phyloP scores from a whole-genome alignment of 2,888 invertebrate species.

The Tanaodytes sp. region DNA sequence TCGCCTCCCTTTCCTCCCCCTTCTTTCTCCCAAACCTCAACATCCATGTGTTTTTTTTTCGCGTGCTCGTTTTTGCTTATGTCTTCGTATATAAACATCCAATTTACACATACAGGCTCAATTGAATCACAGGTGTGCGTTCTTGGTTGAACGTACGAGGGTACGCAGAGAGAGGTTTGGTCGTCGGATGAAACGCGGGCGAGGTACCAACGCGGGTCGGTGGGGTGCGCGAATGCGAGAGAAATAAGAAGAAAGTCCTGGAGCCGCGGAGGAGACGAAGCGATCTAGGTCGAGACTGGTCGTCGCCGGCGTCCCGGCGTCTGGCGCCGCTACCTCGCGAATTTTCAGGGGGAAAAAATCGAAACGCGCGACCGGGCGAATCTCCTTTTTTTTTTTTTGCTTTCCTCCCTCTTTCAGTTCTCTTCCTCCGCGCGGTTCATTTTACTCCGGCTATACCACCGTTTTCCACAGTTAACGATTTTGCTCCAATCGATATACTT shows the following conservation, averaged over 20 bases:
- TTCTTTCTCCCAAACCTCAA: too few relatives aligned
- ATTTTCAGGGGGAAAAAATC: constrained; percentile 51
- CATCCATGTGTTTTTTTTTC: too few relatives aligned
- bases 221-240: constrained; percentile 61
- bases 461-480: too few relatives aligned
- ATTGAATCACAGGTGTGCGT: constrained; percentile 36
- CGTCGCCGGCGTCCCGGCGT: constrained; percentile 71
- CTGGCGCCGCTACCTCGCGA: constrained; percentile 66
- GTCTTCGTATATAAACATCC: too few relatives aligned
- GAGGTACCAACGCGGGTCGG: constrained; percentile 67
- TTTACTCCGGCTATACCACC: too few relatives aligned
- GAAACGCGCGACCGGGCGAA: constrained; percentile 29
- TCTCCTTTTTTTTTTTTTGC: constrained; percentile 19
- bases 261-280: constrained; percentile 63
- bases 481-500: too few relatives aligned
- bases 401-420: too few relatives aligned
- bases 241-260: constrained; percentile 62
- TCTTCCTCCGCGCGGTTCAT: too few relatives aligned
- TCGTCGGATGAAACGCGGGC: constrained; percentile 25
- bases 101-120: not conserved
- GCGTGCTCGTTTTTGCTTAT: too few relatives aligned
- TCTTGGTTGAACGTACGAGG: constrained; percentile 11
- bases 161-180: constrained; percentile 10
- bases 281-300: constrained; percentile 72
- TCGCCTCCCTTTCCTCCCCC: too few relatives aligned